Percentiles rank a stretch among this genome's conserved stretches.
Evolutionary conservation across 2,797 vertebrate species (phyloP).

Genomic region (Antrozous pallidus): DNA sequence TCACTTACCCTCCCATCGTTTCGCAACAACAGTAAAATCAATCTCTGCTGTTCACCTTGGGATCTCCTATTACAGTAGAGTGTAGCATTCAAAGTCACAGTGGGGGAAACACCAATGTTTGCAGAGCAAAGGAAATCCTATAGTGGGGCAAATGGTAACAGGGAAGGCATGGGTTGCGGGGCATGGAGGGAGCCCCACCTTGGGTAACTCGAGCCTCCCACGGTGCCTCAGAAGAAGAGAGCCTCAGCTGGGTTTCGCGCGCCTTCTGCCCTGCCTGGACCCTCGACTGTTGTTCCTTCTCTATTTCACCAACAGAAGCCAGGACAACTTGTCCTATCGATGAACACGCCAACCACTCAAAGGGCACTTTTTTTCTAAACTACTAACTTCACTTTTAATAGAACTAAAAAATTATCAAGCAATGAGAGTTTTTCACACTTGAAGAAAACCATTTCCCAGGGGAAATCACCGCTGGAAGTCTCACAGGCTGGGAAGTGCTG

Average conservation of each 20-base stretch:
- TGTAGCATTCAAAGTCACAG: background rate
- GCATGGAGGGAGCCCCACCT: background rate
- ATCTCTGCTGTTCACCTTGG: constrained; percentile 41
- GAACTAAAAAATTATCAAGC: background rate
- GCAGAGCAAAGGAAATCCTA: constrained; percentile 41
- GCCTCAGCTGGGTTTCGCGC: background rate
- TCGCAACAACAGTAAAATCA: constrained; percentile 51
- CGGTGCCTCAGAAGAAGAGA: constrained; percentile 2
- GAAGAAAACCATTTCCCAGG: background rate
- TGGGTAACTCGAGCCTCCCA: constrained; percentile 33
- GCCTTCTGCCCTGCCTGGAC: background rate
- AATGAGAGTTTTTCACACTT: constrained; percentile 24
- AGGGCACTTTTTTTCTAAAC: background rate
- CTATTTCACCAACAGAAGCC: constrained; percentile 8
- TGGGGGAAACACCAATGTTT: constrained; percentile 6
- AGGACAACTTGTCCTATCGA: background rate
- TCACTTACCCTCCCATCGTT: constrained; percentile 44
- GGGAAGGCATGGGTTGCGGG: background rate
- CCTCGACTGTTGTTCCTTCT: background rate
- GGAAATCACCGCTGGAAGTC: background rate
- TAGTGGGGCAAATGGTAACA: background rate
- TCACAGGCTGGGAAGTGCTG: background rate
- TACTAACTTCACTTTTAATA: constrained; percentile 15
- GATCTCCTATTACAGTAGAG: constrained; percentile 29
- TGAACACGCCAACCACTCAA: constrained; percentile 28